A percentile compares a stretch with the other conserved stretches of the same genome.
Conservation (phyloP, 2,888 invertebrate species). For the Fabriciana adippe region DNA sequence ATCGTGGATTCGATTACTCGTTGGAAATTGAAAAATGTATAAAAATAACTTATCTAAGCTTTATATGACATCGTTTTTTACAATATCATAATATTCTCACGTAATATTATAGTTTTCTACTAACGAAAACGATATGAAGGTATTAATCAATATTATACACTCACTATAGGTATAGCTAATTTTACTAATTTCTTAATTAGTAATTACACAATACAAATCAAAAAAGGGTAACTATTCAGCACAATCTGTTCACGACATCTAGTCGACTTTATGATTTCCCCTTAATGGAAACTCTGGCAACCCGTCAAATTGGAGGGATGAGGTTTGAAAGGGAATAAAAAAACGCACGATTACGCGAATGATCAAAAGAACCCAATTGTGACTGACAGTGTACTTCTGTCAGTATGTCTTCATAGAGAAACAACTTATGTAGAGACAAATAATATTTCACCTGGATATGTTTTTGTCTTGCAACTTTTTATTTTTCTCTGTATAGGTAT, state of each 20-base stretch:
- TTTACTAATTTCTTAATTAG: neutral
- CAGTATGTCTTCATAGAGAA: too few relatives aligned
- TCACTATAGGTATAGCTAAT: neutral
- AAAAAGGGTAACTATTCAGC: constrained; percentile 5
- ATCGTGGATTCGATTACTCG: too few relatives aligned
- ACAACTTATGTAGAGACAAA: too few relatives aligned
- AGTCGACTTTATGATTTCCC: constrained; percentile 16
- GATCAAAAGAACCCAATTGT: constrained; percentile 15
- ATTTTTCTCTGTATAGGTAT: too few relatives aligned
- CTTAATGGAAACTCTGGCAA: constrained; percentile 15
- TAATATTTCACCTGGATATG: too few relatives aligned
- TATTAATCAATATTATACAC: neutral
- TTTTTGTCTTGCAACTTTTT: too few relatives aligned
- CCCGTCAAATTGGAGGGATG: constrained; percentile 16
- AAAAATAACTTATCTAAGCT: too few relatives aligned
- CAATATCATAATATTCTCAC: too few relatives aligned
- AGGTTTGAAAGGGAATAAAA: constrained; percentile 19
- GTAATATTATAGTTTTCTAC: too few relatives aligned
- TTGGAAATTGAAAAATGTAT: too few relatives aligned
- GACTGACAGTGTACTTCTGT: neutral
- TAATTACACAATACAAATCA: constrained; percentile 8
- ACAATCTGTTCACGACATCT: constrained; percentile 16
- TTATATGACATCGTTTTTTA: too few relatives aligned
- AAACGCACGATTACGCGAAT: constrained; percentile 19
- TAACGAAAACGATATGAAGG: too few relatives aligned